Percentiles rank a stretch among this genome's conserved stretches.
phyloP scores from a whole-genome alignment of 2,888 invertebrate genomes.

The Chymomyza caudatula region DNA sequence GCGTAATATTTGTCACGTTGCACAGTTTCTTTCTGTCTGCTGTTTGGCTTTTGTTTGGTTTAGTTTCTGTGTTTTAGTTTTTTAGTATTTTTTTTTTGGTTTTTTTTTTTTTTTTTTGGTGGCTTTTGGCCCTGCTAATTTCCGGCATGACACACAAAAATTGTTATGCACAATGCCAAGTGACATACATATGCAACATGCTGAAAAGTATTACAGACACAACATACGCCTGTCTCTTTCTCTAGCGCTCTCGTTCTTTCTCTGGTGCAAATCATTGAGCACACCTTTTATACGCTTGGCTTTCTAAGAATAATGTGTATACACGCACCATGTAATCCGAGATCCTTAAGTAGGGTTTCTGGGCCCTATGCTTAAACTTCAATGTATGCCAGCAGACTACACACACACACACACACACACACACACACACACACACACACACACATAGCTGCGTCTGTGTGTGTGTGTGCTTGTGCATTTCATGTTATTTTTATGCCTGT shows the following conservation, averaged over 20 bases:
- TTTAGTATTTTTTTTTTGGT: neutral
- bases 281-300: slow-evolving; percentile 74
- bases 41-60: neutral
- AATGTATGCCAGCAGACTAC: slow-evolving; percentile 57
- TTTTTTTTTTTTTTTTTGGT: neutral
- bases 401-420: neutral
- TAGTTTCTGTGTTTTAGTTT: neutral
- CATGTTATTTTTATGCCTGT: slow-evolving; percentile 36
- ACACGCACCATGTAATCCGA: slow-evolving; percentile 72
- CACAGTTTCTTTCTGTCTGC: slow-evolving; percentile 19
- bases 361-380: slow-evolving; percentile 71
- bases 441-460: slow-evolving; percentile 21
- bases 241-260: neutral
- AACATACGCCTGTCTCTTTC: neutral
- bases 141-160: slow-evolving; percentile 27
- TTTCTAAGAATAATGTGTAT: slow-evolving; percentile 73
- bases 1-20: slow-evolving; percentile 49
- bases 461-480: slow-evolving; percentile 18
- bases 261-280: slow-evolving; percentile 58
- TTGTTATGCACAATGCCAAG: neutral
- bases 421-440: neutral
- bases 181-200: slow-evolving; percentile 23
- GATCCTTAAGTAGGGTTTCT: slow-evolving; percentile 72
- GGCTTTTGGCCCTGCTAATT: slow-evolving; percentile 25
- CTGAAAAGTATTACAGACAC: neutral